A percentile compares a stretch with the other conserved stretches of the same genome.
These are phyloP conservation scores for Eulemur mongoz DNA, from an alignment of 2,797 vertebrate species.

Conservation along the genomic window DNA sequence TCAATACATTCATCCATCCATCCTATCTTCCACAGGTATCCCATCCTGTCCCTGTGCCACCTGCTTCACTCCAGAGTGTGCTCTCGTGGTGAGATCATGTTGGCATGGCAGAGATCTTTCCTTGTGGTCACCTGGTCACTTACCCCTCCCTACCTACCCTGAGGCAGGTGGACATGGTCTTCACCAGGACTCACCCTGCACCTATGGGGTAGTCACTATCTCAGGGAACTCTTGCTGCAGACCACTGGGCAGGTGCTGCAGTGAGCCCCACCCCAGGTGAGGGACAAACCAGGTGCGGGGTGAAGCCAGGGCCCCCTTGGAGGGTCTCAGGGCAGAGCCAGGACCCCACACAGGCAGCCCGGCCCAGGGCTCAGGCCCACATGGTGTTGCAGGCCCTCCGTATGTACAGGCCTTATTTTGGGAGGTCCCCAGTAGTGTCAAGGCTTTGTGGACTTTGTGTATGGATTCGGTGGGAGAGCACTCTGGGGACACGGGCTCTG, in stretches of 20 bases:
- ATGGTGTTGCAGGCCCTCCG: too few relatives aligned
- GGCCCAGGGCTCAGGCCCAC: too few relatives aligned
- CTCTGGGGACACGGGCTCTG: neutral
- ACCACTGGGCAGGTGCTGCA: neutral
- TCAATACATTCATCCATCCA: accelerated
- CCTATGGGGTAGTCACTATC: neutral
- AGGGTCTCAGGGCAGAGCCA: neutral
- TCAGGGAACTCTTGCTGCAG: neutral
- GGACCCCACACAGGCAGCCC: neutral
- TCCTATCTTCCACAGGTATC: neutral
- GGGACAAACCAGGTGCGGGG: too few relatives aligned
- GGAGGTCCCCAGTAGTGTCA: neutral
- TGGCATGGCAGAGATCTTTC: neutral
- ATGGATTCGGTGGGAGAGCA: too few relatives aligned
- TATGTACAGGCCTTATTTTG: neutral
- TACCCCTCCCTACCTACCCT: neutral
- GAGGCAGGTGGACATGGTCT: neutral
- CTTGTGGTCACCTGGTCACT: neutral
- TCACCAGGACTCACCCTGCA: neutral
- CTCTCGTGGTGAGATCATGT: neutral
- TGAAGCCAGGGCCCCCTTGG: neutral
- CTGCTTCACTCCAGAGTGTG: neutral
- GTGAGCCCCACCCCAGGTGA: neutral
- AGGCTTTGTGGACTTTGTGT: neutral
- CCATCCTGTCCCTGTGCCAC: too few relatives aligned